Evolutionary conservation across 2,797 vertebrate species (phyloP).

Genomic region (Menidia menidia): DNA sequence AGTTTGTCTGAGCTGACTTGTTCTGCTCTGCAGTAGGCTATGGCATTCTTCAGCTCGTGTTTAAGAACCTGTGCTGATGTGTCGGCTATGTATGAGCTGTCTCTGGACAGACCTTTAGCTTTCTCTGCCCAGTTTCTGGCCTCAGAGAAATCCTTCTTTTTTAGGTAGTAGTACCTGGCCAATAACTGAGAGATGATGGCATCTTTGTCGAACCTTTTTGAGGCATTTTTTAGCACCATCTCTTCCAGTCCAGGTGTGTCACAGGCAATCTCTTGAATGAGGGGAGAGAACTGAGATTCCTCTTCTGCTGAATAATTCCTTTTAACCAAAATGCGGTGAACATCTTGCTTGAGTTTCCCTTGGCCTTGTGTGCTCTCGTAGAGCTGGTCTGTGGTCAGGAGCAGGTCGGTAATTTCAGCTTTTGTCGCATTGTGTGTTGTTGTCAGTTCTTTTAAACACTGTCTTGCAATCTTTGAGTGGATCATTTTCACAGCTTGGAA

Average conservation of each 20-base stretch:
- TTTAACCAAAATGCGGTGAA: conserved; percentile 70
- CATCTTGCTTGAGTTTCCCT: conserved; percentile 60
- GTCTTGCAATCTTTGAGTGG: conserved; percentile 65
- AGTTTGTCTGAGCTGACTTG: conserved; percentile 47
- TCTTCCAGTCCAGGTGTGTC: conserved; percentile 69
- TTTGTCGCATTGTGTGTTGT: conserved; percentile 51
- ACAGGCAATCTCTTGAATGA: conserved; percentile 65
- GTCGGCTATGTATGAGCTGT: conserved; percentile 76
- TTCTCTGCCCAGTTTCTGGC: conserved; percentile 59
- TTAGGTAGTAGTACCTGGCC: conserved; percentile 76
- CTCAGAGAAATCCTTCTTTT: conserved; percentile 61
- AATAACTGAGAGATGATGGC: conserved; percentile 72
- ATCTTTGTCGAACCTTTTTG: conserved; percentile 65
- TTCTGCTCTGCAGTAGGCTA: conserved; percentile 36
- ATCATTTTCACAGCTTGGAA: conserved; percentile 70
- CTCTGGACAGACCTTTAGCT: conserved; percentile 58
- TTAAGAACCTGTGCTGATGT: conserved; percentile 78
- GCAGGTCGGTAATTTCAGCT: conserved; percentile 60
- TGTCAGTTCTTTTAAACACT: conserved; percentile 71
- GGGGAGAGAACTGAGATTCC: conserved; percentile 68
- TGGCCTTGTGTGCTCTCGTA: conserved; percentile 70
- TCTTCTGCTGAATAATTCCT: conserved; percentile 42
- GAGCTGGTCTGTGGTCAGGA: conserved; percentile 62
- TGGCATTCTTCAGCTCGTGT: conserved; percentile 60
- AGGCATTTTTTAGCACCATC: conserved; percentile 68